Evolutionary conservation across 1,140 invertebrate genomes (phyloP).

Genomic region (Arion vulgaris): DNA sequence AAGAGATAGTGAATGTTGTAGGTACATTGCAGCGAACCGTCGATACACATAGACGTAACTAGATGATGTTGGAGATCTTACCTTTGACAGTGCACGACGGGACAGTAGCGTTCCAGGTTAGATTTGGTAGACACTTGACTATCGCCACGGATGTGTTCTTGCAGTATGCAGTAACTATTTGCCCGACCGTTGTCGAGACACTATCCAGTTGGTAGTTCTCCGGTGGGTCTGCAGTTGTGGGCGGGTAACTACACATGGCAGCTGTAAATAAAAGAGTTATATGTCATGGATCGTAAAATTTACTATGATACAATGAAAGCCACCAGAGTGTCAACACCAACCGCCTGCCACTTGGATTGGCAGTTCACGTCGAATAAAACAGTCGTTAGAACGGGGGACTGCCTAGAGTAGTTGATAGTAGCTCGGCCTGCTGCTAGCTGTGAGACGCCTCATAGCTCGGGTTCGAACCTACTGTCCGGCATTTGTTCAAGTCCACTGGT

Average conservation of each 20-base stretch:
- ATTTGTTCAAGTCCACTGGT: too few species aligned
- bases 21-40: too few species aligned
- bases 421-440: too few species aligned
- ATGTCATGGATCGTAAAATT: neutral
- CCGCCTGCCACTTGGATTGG: too few species aligned
- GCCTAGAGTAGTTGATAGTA: too few species aligned
- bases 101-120: conserved; percentile 17
- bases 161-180: conserved; percentile 25
- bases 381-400: too few species aligned
- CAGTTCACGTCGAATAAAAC: too few species aligned
- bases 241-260: conserved; percentile 21
- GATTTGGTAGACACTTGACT: conserved; percentile 15
- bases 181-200: neutral
- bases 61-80: neutral
- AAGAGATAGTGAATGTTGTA: too few species aligned
- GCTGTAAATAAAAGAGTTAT: neutral
- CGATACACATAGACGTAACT: too few species aligned
- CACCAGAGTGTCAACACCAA: too few species aligned
- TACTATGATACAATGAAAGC: neutral
- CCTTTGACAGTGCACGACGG: neutral
- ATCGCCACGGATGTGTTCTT: conserved; percentile 17
- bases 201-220: conserved; percentile 16
- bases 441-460: too few species aligned
- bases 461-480: too few species aligned
- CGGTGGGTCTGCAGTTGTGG: neutral